Evolutionary conservation across 2,888 invertebrate species (phyloP).

Genomic region (Gibbula magus): DNA sequence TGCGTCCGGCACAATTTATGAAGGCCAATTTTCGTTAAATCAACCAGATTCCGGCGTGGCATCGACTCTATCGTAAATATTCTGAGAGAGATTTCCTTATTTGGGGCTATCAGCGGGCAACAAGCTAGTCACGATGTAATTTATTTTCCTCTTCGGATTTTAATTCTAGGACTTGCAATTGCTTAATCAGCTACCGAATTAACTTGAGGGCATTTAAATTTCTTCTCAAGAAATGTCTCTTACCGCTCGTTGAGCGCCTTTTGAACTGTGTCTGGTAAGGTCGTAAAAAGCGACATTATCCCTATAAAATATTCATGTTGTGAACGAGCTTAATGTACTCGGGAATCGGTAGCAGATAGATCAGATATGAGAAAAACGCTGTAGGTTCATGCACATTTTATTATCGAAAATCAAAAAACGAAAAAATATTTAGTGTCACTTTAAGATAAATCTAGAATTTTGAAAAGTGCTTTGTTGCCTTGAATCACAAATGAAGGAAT

Average conservation of each 20-base stretch:
- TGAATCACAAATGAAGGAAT: too few species aligned
- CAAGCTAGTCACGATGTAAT: constrained; percentile 18
- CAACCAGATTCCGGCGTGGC: background rate
- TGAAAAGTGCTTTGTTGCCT: too few species aligned
- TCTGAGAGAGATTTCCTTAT: background rate
- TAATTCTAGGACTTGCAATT: constrained; percentile 3
- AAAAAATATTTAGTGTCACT: too few species aligned
- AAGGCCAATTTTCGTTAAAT: constrained; percentile 30
- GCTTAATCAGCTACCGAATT: constrained; percentile 17
- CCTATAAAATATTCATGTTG: background rate
- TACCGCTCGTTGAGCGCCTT: background rate
- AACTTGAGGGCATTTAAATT: constrained; percentile 4
- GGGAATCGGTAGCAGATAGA: too few species aligned
- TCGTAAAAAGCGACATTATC: background rate
- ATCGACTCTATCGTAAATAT: constrained; percentile 14
- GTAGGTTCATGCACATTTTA: too few species aligned
- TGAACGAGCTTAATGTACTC: background rate
- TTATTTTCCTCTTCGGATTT: constrained; percentile 25
- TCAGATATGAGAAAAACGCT: too few species aligned
- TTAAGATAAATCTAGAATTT: too few species aligned
- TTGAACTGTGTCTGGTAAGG: background rate
- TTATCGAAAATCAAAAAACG: too few species aligned
- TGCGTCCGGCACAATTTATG: constrained; percentile 25
- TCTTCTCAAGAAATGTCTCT: background rate
- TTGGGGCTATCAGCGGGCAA: background rate